Percentiles rank a stretch among this genome's conserved stretches.
Evolutionary conservation across 1,140 invertebrate genomes (phyloP).

Genomic region (Drosophila tristis): DNA sequence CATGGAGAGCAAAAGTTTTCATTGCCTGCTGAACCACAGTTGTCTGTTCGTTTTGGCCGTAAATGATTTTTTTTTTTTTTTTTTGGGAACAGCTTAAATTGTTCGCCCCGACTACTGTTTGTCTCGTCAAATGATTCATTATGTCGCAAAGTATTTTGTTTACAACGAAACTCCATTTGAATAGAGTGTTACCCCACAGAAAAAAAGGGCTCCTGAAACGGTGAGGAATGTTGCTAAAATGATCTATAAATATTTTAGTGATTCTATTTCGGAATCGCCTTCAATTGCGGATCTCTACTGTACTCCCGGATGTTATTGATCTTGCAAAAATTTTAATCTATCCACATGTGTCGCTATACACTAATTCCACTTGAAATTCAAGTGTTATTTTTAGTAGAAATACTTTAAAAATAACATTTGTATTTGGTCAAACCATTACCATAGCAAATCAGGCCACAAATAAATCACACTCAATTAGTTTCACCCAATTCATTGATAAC

Average conservation of each 20-base stretch:
- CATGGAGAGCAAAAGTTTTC: conserved; percentile 41
- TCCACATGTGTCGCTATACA: too few species aligned
- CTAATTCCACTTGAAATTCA: too few species aligned
- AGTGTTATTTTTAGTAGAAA: not conserved
- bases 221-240: not conserved
- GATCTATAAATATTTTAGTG: too few species aligned
- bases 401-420: conserved; percentile 37
- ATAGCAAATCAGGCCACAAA: conserved; percentile 1
- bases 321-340: too few species aligned
- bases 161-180: conserved; percentile 70
- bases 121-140: conserved; percentile 70
- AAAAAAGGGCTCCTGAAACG: conserved; percentile 2
- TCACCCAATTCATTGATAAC: conserved; percentile 13
- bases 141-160: conserved; percentile 60
- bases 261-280: not conserved
- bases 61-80: conserved; percentile 52
- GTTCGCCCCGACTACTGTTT: conserved; percentile 70
- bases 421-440: not conserved
- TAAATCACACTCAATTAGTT: conserved; percentile 49
- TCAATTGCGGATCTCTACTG: too few species aligned
- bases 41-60: conserved; percentile 25
- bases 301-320: too few species aligned
- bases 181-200: conserved; percentile 20
- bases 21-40: conserved; percentile 31
- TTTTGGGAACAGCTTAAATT: conserved; percentile 68